Evolutionary conservation across 2,888 invertebrate genomes (phyloP), one percentile per base, ranked within the genome.

Genomic region (Icerya purchasi): DNA sequence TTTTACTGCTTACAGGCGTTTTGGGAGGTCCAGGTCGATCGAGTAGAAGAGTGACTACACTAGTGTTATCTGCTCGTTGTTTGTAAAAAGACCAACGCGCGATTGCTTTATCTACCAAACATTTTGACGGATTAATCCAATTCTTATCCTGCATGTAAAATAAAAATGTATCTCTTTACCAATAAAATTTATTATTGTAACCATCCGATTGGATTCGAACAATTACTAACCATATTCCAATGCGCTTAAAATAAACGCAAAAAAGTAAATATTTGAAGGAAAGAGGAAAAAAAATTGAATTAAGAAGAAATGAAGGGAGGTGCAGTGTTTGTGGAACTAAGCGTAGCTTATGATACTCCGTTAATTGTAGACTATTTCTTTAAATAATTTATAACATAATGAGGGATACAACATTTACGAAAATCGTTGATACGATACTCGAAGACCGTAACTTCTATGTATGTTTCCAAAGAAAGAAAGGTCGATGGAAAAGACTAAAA

Each of bases 51-150:
- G 89, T 86, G 21, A 97, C 87, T 54, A 91, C 93, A 18, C 91
- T 92, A 0, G 94, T 92, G 71, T 97, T 97, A 72, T 97, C 97
- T 0, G 97, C 96, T 50, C 94, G 79, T 78, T 93, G 82, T 68
- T 84, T 79, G 3, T 87, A 84, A 55, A 77, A 78, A 21, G 82
- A 80, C 94, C 96, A 97, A 60, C 81, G 79, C 64, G 86, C 84
- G 56, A 86, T 77, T 56, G 86, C 92, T 68, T 76, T 80, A 71
- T 81, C 87, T 0, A 91, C 93, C 60, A 97, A 74, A 66, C 84
- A 81, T 70, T 91, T 89, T 58, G 93, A 91, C 0, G 94, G 94
- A 73, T 96, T 94, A 61, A 86, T 78, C 86, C 87, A 88, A 64
- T 78, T 62, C 36, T 57, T 56, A 58, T 62, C 61, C 63, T 63